These are phyloP conservation scores for Pipa parva DNA, from an alignment of 2,113 vertebrate genomes.

Conservation along the genomic window DNA sequence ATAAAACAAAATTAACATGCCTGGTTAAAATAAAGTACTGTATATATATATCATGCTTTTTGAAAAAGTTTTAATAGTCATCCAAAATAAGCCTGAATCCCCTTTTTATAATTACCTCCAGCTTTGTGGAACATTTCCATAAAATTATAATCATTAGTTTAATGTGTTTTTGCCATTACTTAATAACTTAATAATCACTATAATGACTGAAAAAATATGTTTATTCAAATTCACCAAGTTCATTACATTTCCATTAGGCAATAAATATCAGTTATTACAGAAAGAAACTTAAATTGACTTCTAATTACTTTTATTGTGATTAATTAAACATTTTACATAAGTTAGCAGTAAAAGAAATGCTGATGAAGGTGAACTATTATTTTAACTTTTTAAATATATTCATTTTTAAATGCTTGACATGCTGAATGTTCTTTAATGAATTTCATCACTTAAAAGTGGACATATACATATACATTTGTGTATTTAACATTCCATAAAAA, in stretches of 20 bases:
- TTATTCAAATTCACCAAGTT: background rate
- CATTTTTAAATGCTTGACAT: too few species aligned
- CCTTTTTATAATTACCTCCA: background rate
- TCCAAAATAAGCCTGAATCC: background rate
- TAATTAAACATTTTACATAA: background rate
- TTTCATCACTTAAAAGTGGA: too few species aligned
- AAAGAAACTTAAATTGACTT: background rate
- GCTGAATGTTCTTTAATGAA: too few species aligned
- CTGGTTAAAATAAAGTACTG: too few species aligned
- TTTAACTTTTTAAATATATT: background rate
- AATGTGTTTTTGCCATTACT: background rate
- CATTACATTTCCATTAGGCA: background rate
- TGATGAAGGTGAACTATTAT: background rate
- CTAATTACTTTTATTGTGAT: background rate
- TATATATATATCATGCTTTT: background rate
- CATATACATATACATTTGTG: too few species aligned
- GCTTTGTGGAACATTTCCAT: background rate
- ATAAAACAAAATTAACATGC: too few species aligned
- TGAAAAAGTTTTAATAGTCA: background rate
- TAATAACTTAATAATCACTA: conserved; percentile 1
- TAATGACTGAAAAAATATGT: background rate
- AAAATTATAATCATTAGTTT: background rate
- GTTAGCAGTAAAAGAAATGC: too few species aligned
- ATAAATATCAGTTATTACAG: background rate
- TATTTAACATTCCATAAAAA: too few species aligned